phyloP scores from a whole-genome alignment of 2,113 vertebrate species.

The Trematocara macrostoma region DNA sequence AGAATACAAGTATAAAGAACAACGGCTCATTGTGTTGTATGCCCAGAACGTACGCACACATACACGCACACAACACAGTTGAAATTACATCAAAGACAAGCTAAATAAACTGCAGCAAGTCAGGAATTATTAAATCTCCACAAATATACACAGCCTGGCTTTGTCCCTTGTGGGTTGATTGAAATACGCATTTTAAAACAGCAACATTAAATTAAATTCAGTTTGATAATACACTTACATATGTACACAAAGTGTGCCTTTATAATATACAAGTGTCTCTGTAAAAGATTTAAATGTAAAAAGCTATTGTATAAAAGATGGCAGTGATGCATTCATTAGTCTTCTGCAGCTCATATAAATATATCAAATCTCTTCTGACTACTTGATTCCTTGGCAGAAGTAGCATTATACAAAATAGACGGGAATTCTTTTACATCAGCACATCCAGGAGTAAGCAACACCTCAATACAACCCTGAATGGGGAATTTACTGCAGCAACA shows the following conservation, averaged over 20 bases:
- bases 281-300: constrained; percentile 84
- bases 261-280: constrained; percentile 81
- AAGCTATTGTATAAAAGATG: constrained; percentile 87
- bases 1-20: constrained; percentile 74
- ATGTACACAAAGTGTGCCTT: constrained; percentile 71
- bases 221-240: constrained; percentile 71
- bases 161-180: constrained; percentile 60
- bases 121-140: constrained; percentile 80
- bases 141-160: constrained; percentile 78
- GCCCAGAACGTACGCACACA: not conserved
- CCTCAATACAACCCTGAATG: not conserved
- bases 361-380: constrained; percentile 60
- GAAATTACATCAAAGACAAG: constrained; percentile 76
- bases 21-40: constrained; percentile 43
- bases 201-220: constrained; percentile 71
- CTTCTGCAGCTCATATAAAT: constrained; percentile 79
- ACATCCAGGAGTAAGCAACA: not conserved
- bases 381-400: constrained; percentile 64
- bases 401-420: constrained; percentile 46
- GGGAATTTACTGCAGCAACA: not conserved
- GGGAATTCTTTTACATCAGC: constrained; percentile 24
- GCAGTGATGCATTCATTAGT: constrained; percentile 83
- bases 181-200: constrained; percentile 66
- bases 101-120: constrained; percentile 75
- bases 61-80: constrained; percentile 3